Percentiles rank a stretch among this genome's conserved stretches.
phyloP scores from a whole-genome alignment of 2,888 invertebrate species.

The Coelopa pilipes region DNA sequence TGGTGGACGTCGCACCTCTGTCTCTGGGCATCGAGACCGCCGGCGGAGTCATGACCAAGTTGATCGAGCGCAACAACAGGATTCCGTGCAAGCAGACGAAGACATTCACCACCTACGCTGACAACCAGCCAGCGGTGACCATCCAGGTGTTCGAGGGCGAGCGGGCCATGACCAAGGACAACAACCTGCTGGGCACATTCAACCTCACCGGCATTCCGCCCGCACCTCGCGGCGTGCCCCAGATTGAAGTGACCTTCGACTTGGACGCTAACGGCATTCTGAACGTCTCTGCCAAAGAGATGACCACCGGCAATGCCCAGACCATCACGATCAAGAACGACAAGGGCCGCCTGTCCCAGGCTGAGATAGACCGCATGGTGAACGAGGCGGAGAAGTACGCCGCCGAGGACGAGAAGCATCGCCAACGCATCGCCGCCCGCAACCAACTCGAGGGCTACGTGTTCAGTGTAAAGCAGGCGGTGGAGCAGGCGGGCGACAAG shows the following conservation, averaged over 20 bases:
- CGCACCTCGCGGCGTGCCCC: slow-evolving; percentile 88
- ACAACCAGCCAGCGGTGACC: slow-evolving; percentile 82
- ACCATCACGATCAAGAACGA: slow-evolving; percentile 87
- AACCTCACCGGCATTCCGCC: slow-evolving; percentile 96
- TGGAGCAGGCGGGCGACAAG: slow-evolving; percentile 76
- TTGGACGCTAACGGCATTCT: slow-evolving; percentile 96
- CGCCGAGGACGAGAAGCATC: slow-evolving; percentile 78
- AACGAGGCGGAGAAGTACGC: slow-evolving; percentile 79
- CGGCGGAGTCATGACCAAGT: slow-evolving; percentile 83
- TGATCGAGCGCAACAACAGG: slow-evolving; percentile 77
- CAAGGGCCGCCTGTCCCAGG: slow-evolving; percentile 81
- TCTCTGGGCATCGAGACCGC: slow-evolving; percentile 83
- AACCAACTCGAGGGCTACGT: slow-evolving; percentile 79
- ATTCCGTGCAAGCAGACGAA: slow-evolving; percentile 80
- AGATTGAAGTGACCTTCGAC: slow-evolving; percentile 84
- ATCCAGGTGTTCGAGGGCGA: slow-evolving; percentile 83
- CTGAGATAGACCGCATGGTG: slow-evolving; percentile 84
- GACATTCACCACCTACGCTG: slow-evolving; percentile 82
- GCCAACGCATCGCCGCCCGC: slow-evolving; percentile 76
- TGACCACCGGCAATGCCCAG: slow-evolving; percentile 75
- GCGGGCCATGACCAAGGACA: slow-evolving; percentile 91
- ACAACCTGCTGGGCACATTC: slow-evolving; percentile 94
- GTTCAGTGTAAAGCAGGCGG: slow-evolving; percentile 77
- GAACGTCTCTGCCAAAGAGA: slow-evolving; percentile 83
- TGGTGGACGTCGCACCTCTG: slow-evolving; percentile 76